These are phyloP conservation scores for Drosophila longiperda DNA, from an alignment of 2,888 invertebrate species.

Conservation along the genomic window DNA sequence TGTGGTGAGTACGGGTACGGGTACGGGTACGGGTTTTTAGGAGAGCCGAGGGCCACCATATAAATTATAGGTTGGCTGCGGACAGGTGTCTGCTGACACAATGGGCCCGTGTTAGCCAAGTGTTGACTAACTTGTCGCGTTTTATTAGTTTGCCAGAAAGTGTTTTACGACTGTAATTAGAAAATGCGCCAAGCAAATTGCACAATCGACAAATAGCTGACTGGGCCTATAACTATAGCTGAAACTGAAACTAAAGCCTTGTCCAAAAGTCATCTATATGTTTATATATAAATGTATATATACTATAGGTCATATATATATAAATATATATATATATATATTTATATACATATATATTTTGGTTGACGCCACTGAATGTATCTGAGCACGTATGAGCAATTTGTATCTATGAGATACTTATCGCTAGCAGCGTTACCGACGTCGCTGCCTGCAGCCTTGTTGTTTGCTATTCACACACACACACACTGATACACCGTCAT, in stretches of 20 bases:
- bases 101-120: constrained; percentile 27
- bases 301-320: background rate
- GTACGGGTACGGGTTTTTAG: background rate
- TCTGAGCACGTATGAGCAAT: constrained; percentile 83
- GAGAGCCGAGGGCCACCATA: constrained; percentile 19
- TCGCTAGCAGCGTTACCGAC: constrained; percentile 50
- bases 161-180: constrained; percentile 76
- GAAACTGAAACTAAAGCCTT: constrained; percentile 4
- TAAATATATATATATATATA: background rate
- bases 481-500: constrained; percentile 12
- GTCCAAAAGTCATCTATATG: constrained; percentile 4
- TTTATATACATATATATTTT: constrained; percentile 15
- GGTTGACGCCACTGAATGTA: constrained; percentile 37
- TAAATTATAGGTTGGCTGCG: constrained; percentile 10
- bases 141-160: constrained; percentile 79
- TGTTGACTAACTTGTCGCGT: constrained; percentile 68
- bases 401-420: constrained; percentile 82
- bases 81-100: constrained; percentile 28
- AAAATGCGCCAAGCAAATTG: constrained; percentile 72
- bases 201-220: constrained; percentile 72
- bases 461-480: constrained; percentile 56
- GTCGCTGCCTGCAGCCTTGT: constrained; percentile 33
- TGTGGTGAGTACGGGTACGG: background rate
- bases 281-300: background rate
- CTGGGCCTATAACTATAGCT: background rate